A percentile compares a stretch with the other conserved stretches of the same genome.
phyloP scores from a whole-genome alignment of 2,113 vertebrate genomes.

The Seriola rivoliana region DNA sequence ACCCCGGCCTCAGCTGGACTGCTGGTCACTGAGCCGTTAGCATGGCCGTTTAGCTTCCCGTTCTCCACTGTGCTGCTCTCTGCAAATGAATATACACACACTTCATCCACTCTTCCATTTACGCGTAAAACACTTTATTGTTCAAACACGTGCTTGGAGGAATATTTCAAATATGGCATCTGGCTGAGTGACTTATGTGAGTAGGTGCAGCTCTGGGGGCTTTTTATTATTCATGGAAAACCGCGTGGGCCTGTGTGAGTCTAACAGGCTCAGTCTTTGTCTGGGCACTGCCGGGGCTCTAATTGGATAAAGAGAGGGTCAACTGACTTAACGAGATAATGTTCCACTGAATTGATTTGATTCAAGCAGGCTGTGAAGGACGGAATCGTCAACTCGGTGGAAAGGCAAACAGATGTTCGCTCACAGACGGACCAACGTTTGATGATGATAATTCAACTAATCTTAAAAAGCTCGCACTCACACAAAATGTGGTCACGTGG shows the following conservation, averaged over 20 bases:
- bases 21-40: constrained; percentile 41
- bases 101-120: neutral
- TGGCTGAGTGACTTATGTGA: neutral
- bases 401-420: constrained; percentile 35
- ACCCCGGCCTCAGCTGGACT: neutral
- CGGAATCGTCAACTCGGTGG: neutral
- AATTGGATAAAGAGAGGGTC: constrained; percentile 50
- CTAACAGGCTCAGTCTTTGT: constrained; percentile 70
- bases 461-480: neutral
- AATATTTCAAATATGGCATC: neutral
- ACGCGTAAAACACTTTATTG: neutral
- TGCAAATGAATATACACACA: fast-evolving
- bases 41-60: constrained; percentile 55
- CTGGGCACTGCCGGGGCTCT: neutral
- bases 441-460: neutral
- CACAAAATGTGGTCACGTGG: neutral
- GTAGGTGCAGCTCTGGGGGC: neutral
- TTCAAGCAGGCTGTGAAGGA: constrained; percentile 18
- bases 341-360: constrained; percentile 52
- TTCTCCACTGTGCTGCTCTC: constrained; percentile 58
- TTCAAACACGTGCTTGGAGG: neutral
- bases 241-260: constrained; percentile 10
- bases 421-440: neutral
- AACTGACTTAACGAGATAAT: constrained; percentile 71
- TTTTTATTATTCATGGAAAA: neutral